Evolutionary conservation across 1,140 invertebrate genomes (phyloP).

Genomic region (Drosophila burlai): DNA sequence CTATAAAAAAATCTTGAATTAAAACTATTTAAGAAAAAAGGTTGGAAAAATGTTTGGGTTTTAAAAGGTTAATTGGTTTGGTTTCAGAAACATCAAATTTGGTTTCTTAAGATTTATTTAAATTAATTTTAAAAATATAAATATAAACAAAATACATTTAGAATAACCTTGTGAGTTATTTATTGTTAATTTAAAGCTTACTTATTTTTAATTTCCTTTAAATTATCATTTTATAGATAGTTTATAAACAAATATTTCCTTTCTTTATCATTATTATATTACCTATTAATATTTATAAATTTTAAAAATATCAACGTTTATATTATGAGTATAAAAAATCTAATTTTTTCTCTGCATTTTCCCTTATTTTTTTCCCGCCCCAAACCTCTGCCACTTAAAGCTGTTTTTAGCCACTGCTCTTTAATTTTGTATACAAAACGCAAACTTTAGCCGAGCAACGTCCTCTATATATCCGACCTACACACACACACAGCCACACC

Average conservation of each 20-base stretch:
- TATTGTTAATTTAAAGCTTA: too few relatives aligned
- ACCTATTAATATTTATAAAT: neutral
- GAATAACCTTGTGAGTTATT: too few relatives aligned
- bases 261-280: too few relatives aligned
- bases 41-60: too few relatives aligned
- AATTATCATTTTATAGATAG: too few relatives aligned
- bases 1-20: neutral
- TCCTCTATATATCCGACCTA: constrained; percentile 70
- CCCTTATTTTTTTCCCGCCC: neutral
- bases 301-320: neutral
- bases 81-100: too few relatives aligned
- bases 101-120: too few relatives aligned
- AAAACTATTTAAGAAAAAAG: neutral
- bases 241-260: too few relatives aligned
- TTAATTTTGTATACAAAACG: constrained; percentile 66
- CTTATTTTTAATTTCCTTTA: too few relatives aligned
- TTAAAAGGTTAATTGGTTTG: too few relatives aligned
- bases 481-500: constrained; percentile 54
- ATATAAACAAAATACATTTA: neutral
- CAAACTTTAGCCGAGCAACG: constrained; percentile 45
- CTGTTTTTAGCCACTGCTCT: constrained; percentile 38
- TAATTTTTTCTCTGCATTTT: neutral
- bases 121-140: too few relatives aligned
- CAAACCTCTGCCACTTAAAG: constrained; percentile 48
- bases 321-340: neutral